These are phyloP conservation scores for Ophioninae sp. DNA, from an alignment of 2,888 invertebrate species.

Conservation along the genomic window DNA sequence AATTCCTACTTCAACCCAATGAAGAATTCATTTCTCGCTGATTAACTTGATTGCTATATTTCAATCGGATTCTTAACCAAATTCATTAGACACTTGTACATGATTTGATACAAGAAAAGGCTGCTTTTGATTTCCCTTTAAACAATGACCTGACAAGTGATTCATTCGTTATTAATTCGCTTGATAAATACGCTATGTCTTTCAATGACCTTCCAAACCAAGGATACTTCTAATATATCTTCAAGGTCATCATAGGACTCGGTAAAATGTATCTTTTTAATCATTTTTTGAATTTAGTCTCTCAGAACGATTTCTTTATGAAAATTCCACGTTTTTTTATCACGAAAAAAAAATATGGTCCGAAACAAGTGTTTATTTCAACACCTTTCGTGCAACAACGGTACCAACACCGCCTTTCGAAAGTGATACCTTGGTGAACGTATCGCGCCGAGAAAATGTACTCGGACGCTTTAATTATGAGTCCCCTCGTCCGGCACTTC, in stretches of 20 bases:
- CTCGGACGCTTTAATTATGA: constrained; percentile 28
- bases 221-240: neutral
- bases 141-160: neutral
- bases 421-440: constrained; percentile 16
- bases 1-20: too few relatives aligned
- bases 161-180: neutral
- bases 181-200: neutral
- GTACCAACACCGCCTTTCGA: constrained; percentile 22
- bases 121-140: neutral
- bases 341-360: neutral
- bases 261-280: neutral
- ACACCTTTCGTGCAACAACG: neutral
- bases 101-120: neutral
- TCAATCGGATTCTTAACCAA: too few relatives aligned
- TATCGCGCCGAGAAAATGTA: neutral
- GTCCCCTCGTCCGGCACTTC: constrained; percentile 11
- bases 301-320: neutral
- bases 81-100: neutral
- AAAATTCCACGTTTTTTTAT: neutral
- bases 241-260: neutral
- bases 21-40: too few relatives aligned
- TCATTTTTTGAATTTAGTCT: neutral
- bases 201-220: too few relatives aligned
- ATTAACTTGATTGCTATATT: too few relatives aligned
- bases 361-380: neutral